Conservation (phyloP, 2,888 invertebrate genomes). For the Cephus rjabovi region DNA sequence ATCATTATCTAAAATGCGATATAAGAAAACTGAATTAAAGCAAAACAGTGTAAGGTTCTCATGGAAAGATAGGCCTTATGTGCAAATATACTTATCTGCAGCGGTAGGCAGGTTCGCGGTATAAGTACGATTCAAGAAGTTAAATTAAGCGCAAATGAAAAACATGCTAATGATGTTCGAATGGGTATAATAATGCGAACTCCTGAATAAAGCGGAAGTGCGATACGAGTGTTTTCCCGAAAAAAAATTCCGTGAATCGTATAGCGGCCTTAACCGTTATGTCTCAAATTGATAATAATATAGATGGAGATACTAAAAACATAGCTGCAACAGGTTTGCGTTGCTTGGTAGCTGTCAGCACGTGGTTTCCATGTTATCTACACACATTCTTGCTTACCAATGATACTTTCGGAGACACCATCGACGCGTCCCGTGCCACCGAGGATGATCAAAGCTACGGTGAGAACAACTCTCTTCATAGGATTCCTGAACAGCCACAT, state of each 20-base stretch:
- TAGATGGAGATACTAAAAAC: not conserved
- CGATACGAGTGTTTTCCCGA: not conserved
- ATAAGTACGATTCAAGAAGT: not conserved
- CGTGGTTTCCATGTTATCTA: not conserved
- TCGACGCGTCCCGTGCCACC: conserved; percentile 41
- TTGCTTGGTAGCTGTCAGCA: not conserved
- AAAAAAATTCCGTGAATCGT: not conserved
- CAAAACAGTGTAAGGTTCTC: not conserved
- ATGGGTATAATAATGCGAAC: conserved; percentile 53
- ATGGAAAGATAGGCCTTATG: not conserved
- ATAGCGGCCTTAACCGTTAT: not conserved
- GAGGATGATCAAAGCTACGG: conserved; percentile 46
- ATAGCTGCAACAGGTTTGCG: not conserved
- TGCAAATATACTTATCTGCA: not conserved
- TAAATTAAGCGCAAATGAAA: conserved; percentile 42
- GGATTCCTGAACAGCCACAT: conserved; percentile 35
- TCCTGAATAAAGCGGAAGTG: conserved; percentile 47
- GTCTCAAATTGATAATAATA: not conserved
- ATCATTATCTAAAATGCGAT: not conserved
- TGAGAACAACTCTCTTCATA: conserved; percentile 23
- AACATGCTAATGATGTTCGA: conserved; percentile 49
- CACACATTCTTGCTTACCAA: conserved; percentile 43
- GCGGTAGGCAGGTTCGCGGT: not conserved
- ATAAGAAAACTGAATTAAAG: not conserved
- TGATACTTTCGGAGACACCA: conserved; percentile 56